Evolutionary conservation across 2,797 vertebrate species (phyloP), one percentile per base, ranked within the genome.

Genomic region (Percopsis omiscomaycus): DNA sequence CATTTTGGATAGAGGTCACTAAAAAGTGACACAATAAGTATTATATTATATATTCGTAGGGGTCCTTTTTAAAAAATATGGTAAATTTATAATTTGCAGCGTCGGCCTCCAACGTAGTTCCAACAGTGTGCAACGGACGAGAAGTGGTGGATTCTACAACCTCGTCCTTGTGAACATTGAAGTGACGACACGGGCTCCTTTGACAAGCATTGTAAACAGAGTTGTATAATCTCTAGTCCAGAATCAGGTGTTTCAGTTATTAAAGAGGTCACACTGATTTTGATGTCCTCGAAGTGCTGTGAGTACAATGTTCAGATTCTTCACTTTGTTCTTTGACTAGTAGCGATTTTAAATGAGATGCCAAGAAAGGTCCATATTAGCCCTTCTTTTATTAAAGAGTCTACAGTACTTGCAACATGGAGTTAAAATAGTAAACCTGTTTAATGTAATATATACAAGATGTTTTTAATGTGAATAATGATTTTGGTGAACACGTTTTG

Each of bases 131-230:
- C 80, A 99, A 99, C 0, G 97, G 98, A 12, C 94, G 95, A 0
- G 97, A 99, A 83, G 96, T 98, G 74, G 95, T 98, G 75, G 98
- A 98, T 84, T 99, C 98, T 28, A 98, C 96, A 0, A 99, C 97
- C 0, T 99, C 98, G 0, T 99, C 98, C 27, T 93, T 99, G 89
- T 99, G 94, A 42, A 88, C 66, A 83, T 64, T 32, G 32, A 65
- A 42, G 54, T 9, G 59, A 58, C 14, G 49, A 46, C 48, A 22
- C 27, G 28, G 48, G 64, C 71, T 67, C 68, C 73, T 57, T n/a
- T 62, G 70, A 71, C 71, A 73, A 80, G 60, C 76, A 49, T 79
- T 83, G 82, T 87, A 88, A 80, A 89, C 81, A 82, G 71, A 84
- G 73, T 83, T 80, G 82, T 89, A 84, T 90, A 89, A 90, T 74